Conservation (phyloP, 2,113 vertebrate genomes). For the Zingel zingel region DNA sequence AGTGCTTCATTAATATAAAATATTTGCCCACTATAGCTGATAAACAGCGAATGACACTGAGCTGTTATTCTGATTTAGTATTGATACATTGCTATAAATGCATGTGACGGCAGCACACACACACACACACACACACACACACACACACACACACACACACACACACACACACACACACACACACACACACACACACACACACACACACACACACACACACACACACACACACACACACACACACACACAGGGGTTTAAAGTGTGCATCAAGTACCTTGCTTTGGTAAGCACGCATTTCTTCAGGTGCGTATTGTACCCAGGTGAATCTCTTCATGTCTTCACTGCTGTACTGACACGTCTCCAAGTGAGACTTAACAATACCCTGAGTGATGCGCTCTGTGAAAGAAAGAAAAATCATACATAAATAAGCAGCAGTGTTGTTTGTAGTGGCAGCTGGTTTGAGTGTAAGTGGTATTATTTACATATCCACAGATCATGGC, state of each 20-base stretch:
- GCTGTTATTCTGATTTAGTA: background rate
- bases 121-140: too few relatives aligned
- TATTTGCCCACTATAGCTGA: too few relatives aligned
- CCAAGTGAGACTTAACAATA: conserved; percentile 89
- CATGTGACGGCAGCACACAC: background rate
- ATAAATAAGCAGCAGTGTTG: conserved; percentile 13
- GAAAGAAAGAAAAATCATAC: background rate
- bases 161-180: too few relatives aligned
- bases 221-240: too few relatives aligned
- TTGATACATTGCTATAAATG: background rate
- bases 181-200: too few relatives aligned
- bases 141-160: too few relatives aligned
- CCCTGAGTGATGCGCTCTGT: conserved; percentile 89
- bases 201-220: too few relatives aligned
- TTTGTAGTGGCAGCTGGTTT: background rate
- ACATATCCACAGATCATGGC: conserved; percentile 1
- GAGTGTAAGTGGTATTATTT: conserved; percentile 16
- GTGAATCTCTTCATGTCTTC: conserved; percentile 91
- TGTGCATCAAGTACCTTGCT: conserved; percentile 84
- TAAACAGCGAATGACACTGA: background rate
- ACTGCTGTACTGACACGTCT: conserved; percentile 91
- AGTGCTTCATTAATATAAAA: too few relatives aligned
- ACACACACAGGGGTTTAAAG: background rate
- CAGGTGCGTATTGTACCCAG: conserved; percentile 89
- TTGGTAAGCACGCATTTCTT: conserved; percentile 88